Evolutionary conservation across 2,113 vertebrate genomes (phyloP).

Genomic region (Abramis brama): DNA sequence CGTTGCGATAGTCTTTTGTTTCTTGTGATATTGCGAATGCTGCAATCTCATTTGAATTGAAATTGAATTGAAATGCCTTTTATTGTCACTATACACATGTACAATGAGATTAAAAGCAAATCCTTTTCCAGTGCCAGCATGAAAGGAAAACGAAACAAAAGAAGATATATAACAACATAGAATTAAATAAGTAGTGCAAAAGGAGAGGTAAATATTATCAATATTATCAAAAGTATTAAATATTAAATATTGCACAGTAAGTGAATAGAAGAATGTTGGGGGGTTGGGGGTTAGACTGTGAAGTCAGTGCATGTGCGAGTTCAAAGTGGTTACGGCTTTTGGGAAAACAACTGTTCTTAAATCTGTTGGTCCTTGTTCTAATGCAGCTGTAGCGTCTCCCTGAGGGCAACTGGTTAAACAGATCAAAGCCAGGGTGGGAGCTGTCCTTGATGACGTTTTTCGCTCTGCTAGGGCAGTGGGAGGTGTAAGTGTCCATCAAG

Average conservation of each 20-base stretch:
- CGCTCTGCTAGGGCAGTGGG: neutral
- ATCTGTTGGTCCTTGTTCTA: neutral
- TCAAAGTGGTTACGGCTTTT: neutral
- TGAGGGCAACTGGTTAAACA: neutral
- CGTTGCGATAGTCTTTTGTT: no score
- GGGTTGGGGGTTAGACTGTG: no score
- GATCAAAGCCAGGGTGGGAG: neutral
- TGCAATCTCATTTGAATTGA: no score
- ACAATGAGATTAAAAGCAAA: no score
- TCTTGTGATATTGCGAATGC: no score
- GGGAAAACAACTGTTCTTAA: neutral
- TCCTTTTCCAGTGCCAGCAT: neutral
- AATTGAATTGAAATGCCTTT: no score
- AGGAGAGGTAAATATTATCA: neutral
- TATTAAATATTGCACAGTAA: no score
- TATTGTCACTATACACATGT: no score
- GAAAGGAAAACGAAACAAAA: no score
- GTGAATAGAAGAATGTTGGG: no score
- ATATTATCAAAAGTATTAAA: no score
- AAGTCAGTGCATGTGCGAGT: neutral
- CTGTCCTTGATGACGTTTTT: neutral
- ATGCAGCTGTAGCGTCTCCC: neutral
- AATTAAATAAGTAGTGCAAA: neutral
- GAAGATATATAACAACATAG: neutral
- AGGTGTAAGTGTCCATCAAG: neutral